Conservation (phyloP, 2,888 invertebrate genomes). For the Dorcus hopei region DNA sequence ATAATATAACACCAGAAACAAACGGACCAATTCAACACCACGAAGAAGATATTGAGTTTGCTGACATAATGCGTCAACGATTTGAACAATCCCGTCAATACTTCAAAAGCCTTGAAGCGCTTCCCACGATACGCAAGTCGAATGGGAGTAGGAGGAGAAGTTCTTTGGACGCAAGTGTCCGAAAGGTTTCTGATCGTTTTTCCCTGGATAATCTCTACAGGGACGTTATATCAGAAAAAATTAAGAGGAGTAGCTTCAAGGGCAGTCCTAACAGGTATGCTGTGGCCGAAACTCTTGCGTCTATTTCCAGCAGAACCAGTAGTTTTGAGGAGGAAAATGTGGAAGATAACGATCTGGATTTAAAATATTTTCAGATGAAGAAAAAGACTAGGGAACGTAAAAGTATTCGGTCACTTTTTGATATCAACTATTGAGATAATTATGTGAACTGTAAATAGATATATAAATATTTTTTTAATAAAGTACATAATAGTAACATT, state of each 20-base stretch:
- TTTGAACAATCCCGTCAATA: constrained; percentile 15
- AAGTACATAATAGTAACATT: no score
- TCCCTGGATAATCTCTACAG: constrained; percentile 15
- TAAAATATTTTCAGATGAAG: constrained; percentile 12
- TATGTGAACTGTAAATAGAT: no score
- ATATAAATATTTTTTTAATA: no score
- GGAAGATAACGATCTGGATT: constrained; percentile 16
- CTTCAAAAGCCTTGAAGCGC: constrained; percentile 10
- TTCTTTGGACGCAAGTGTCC: background rate
- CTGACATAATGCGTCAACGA: constrained; percentile 15
- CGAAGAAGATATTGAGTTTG: constrained; percentile 11
- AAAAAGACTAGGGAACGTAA: constrained; percentile 11
- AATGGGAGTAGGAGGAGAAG: no score
- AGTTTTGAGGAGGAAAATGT: constrained; percentile 6
- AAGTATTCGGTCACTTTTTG: constrained; percentile 15
- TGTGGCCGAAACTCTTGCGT: constrained; percentile 15
- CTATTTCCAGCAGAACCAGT: constrained; percentile 11
- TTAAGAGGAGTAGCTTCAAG: constrained; percentile 10
- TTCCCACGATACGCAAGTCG: constrained; percentile 32
- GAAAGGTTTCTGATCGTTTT: constrained; percentile 12
- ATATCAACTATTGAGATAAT: constrained; percentile 12
- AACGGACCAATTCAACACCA: constrained; percentile 6
- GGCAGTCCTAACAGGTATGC: constrained; percentile 12
- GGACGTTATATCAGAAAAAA: constrained; percentile 10
- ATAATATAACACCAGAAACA: constrained; percentile 16